phyloP scores from a whole-genome alignment of 2,113 vertebrate genomes.

The Silurus glanis region DNA sequence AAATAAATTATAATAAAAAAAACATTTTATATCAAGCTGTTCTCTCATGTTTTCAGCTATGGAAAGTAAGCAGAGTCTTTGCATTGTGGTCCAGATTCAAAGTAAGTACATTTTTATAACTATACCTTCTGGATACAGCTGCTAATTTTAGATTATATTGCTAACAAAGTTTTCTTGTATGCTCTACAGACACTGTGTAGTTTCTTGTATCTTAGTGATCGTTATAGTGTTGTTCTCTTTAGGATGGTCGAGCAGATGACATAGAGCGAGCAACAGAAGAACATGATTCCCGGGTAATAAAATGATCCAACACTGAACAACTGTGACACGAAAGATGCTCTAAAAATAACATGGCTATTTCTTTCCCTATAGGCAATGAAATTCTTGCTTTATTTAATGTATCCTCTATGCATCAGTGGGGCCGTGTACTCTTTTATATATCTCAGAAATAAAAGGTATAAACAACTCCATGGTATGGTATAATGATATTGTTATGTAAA shows the following conservation, averaged over 20 bases:
- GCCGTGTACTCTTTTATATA: slow-evolving; percentile 88
- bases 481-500: background rate
- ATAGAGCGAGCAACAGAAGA: slow-evolving; percentile 68
- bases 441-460: slow-evolving; percentile 89
- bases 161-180: slow-evolving; percentile 39
- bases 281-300: slow-evolving; percentile 68
- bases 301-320: background rate
- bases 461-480: background rate
- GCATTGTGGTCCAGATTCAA: slow-evolving; percentile 69
- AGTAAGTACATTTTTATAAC: slow-evolving; percentile 59
- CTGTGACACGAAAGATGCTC: background rate
- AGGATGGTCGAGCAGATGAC: slow-evolving; percentile 69
- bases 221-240: slow-evolving; percentile 16
- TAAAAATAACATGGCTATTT: slow-evolving; percentile 13
- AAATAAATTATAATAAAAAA: background rate
- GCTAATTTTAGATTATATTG: background rate
- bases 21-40: background rate
- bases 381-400: slow-evolving; percentile 90
- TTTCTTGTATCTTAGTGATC: slow-evolving; percentile 62
- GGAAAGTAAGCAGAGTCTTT: slow-evolving; percentile 89
- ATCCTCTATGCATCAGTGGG: slow-evolving; percentile 88
- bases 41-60: slow-evolving; percentile 73
- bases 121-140: background rate
- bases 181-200: slow-evolving; percentile 56
- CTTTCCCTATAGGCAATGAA: slow-evolving; percentile 80